Percentiles rank a stretch among this genome's conserved stretches.
Conservation (phyloP, 1,140 invertebrate genomes). For the Meteorus sp. region DNA sequence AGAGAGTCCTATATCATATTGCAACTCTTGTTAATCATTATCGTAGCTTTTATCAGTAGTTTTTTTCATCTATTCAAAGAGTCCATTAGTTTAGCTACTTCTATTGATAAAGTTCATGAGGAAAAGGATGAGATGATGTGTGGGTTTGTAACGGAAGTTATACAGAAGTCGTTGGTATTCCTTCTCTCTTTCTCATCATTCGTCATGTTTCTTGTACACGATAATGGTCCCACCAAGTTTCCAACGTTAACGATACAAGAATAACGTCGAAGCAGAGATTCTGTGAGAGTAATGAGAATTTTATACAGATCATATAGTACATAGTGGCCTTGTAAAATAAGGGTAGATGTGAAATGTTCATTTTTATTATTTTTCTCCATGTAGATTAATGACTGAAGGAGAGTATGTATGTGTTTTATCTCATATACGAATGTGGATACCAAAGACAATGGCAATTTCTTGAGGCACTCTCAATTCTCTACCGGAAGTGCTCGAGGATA, state of each 20-base stretch:
- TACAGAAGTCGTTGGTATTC: not conserved
- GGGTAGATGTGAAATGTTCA: no score
- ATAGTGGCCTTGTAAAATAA: no score
- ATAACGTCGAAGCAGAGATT: not conserved
- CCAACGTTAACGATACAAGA: constrained; percentile 11
- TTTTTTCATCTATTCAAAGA: no score
- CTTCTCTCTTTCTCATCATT: not conserved
- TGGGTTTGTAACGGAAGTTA: not conserved
- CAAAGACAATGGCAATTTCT: not conserved
- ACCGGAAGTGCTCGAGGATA: constrained; percentile 1
- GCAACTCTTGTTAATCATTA: no score
- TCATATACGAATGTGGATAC: not conserved
- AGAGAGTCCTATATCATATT: no score
- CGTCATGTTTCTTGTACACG: constrained; percentile 7
- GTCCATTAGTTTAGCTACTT: no score
- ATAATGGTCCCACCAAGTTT: not conserved
- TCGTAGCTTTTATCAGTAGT: no score
- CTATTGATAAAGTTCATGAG: no score
- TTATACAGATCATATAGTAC: constrained; percentile 11
- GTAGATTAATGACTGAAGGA: not conserved
- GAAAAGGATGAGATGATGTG: no score
- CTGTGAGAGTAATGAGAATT: constrained; percentile 4
- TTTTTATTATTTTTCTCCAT: not conserved
- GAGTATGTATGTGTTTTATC: no score
- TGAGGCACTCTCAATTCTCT: not conserved